Evolutionary conservation across 2,888 invertebrate species (phyloP), one percentile per base, ranked within the genome.

Genomic region (Drosophila paucipuncta): DNA sequence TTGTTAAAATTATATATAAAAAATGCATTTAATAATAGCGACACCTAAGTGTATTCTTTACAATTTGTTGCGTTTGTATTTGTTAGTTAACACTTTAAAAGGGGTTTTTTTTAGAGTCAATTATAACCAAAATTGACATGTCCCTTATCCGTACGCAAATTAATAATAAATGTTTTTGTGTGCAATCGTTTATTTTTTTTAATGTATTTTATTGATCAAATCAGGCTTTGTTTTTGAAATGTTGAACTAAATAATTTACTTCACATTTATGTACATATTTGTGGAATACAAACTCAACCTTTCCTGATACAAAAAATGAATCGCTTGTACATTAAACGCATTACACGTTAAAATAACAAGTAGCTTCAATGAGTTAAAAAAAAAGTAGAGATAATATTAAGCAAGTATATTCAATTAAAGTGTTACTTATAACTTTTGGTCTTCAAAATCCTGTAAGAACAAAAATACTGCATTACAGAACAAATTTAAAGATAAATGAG

Each of bases 401-500:
- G 33, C 65, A 59, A 73, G 39, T 52, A 73, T 77, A 61, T 64
- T 69, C 66, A 78, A 73, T 69, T 63, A 39, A 68, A 75, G 68
- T 75, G 66, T 72, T 68, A 57, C 68, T 78, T 75, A 65, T 64
- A 68, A 71, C 39, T 63, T 64, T 67, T 76, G 49, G 33, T 75
- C 43, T 54, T 35, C n/a, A 59, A 67, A 77, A 66, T 49, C 4
- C 22, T 50, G 37, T 57, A 58, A 57, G 61, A 66, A 50, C 28
- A 28, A 62, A 58, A 50, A 52, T 58, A 75, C 54, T 66, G 13
- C 65, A 75, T 57, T 68, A 64, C 69, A 74, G 61, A 66, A 50
- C 35, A 43, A 52, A 35, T 72, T 66, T 74, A 54, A 68, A 76
- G 28, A 82, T 60, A 78, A 82, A 76, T 82, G 81, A 87, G 79